Evolutionary conservation across 2,113 vertebrate species (phyloP), one percentile per base, ranked within the genome.

Genomic region (Ciconia boyciana): DNA sequence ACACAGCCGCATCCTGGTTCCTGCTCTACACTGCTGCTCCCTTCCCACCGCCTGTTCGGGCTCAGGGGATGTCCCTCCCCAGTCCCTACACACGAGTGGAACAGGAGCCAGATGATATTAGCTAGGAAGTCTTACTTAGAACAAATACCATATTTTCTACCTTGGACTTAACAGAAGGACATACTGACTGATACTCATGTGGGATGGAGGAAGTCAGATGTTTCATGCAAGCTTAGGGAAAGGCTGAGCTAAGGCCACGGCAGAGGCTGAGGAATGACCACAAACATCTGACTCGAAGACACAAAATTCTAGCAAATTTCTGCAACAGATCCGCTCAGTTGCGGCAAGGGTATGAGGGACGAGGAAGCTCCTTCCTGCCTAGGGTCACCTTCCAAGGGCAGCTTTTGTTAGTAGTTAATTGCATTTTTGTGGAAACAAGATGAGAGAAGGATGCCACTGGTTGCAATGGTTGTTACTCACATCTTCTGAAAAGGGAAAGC

Each of bases 401-500:
- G 60, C 11, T 25, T 64, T 85, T 48, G 9, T 17, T 39, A 20
- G 9, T 4, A 24, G 21, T 41, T 48, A 28, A 55, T 28, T 16
- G 44, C 20, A 20, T 68, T 68, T 58, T 32, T n/a, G 62, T 32
- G 44, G 44, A 51, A 39, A 51, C 52, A 20, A 21, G n/a, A 31
- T 14, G 39, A 72, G 51, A 57, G 61, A 41, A 34, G 43, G 51
- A 12, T 48, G 52, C 19, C 31, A 4, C 52, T 7, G 10, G 17
- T 36, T 69, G 39, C 64, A 18, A 22, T 11, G 22, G 39, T 36
- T 44, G 26, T 72, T 44, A 94, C 89, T 96, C 76, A 95, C 96
- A 60, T 90, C 90, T 69, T 90, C 46, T 26, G 57, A 13, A 22
- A 86, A 61, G 28, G 98, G 97, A 95, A 98, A 96, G 0, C 3